Conservation (phyloP, 1,140 invertebrate genomes). For the Tenebrio molitor region DNA sequence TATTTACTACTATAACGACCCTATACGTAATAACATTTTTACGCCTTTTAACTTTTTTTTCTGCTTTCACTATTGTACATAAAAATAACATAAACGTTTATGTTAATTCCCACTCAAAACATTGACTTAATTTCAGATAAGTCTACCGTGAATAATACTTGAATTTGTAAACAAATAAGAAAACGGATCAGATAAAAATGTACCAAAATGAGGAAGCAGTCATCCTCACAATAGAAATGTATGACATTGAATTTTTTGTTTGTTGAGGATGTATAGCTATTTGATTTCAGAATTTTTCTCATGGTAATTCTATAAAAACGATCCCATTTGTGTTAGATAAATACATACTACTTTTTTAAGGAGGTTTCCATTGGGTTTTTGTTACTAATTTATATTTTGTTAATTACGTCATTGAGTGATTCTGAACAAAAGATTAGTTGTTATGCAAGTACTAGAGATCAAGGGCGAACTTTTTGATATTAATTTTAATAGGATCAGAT, state of each 20-base stretch:
- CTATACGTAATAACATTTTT: slow-evolving; percentile 17
- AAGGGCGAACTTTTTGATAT: too few relatives aligned
- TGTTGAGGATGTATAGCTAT: too few relatives aligned
- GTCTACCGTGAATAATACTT: slow-evolving; percentile 14
- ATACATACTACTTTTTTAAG: too few relatives aligned
- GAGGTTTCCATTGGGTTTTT: too few relatives aligned
- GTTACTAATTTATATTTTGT: too few relatives aligned
- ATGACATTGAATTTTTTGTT: background rate
- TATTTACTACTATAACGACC: background rate
- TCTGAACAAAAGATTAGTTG: too few relatives aligned
- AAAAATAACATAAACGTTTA: slow-evolving; percentile 9
- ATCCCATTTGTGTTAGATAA: too few relatives aligned
- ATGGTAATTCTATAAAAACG: too few relatives aligned
- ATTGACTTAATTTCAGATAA: slow-evolving; percentile 16
- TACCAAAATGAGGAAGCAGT: background rate
- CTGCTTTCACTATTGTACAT: slow-evolving; percentile 13
- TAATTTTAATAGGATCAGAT: too few relatives aligned
- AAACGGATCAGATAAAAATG: slow-evolving; percentile 10
- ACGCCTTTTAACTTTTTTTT: slow-evolving; percentile 22
- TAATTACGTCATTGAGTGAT: too few relatives aligned
- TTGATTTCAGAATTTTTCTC: too few relatives aligned
- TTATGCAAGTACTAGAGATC: too few relatives aligned
- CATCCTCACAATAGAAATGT: slow-evolving; percentile 16
- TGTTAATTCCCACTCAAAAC: slow-evolving; percentile 15
- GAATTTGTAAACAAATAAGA: slow-evolving; percentile 21